These are phyloP conservation scores for Ambastaia sidthimunki DNA, from an alignment of 2,797 vertebrate species.

Conservation along the genomic window DNA sequence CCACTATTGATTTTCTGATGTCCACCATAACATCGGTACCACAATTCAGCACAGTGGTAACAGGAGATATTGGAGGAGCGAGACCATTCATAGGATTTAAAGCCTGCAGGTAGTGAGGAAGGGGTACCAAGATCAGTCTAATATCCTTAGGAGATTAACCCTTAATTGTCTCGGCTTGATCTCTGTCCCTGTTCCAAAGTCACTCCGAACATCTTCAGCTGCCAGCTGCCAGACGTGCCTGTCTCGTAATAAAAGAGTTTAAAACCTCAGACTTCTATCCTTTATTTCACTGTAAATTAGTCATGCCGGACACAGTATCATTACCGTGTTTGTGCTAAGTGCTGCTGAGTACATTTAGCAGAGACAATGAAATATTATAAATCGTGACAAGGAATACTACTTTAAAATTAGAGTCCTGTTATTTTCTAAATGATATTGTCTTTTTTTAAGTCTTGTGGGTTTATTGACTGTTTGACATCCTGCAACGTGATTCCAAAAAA, in stretches of 20 bases:
- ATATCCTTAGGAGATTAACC: slow-evolving; percentile 32
- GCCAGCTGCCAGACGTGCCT: slow-evolving; percentile 24
- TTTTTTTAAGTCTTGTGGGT: slow-evolving; percentile 1
- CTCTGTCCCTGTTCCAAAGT: slow-evolving; percentile 14
- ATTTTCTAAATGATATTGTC: not conserved
- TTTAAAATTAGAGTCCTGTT: slow-evolving; percentile 8
- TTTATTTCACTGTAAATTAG: slow-evolving; percentile 39
- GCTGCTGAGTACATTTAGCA: slow-evolving; percentile 32
- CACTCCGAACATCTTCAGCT: slow-evolving; percentile 18
- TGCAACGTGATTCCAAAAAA: not conserved
- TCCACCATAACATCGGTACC: not conserved
- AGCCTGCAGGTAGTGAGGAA: slow-evolving; percentile 2
- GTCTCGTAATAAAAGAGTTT: slow-evolving; percentile 37
- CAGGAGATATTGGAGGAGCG: not conserved
- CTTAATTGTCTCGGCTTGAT: slow-evolving; percentile 32
- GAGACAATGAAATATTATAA: slow-evolving; percentile 41
- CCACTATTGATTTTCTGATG: slow-evolving; percentile 51
- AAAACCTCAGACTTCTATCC: slow-evolving; percentile 9
- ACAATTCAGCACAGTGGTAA: slow-evolving; percentile 15
- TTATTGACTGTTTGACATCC: not conserved
- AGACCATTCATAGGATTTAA: slow-evolving; percentile 28
- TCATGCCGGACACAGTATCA: slow-evolving; percentile 21
- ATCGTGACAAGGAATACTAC: slow-evolving; percentile 41
- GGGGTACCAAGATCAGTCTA: slow-evolving; percentile 22
- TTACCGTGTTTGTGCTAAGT: slow-evolving; percentile 17